Evolutionary conservation across 2,113 vertebrate genomes (phyloP).

Genomic region (Mobula hypostoma): DNA sequence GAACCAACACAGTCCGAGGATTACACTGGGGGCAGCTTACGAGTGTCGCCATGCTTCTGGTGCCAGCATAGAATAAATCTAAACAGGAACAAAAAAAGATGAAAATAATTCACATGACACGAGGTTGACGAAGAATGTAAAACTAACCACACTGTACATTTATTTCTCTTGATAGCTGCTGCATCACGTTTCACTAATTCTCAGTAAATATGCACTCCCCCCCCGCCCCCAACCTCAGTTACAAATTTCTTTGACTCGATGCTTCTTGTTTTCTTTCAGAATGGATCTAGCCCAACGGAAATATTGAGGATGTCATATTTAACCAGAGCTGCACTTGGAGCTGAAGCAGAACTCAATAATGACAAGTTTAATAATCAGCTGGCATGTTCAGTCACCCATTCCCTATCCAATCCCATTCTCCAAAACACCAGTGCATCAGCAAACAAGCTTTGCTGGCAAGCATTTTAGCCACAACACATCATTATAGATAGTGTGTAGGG

Average conservation of each 20-base stretch:
- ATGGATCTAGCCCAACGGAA: neutral
- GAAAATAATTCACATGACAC: neutral
- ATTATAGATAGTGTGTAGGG: neutral
- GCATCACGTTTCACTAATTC: neutral
- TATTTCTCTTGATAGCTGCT: neutral
- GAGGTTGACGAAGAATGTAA: neutral
- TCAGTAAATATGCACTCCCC: neutral
- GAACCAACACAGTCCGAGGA: no score
- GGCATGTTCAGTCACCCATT: neutral
- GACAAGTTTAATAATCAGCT: neutral
- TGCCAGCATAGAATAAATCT: neutral
- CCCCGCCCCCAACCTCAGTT: neutral
- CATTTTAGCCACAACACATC: no score
- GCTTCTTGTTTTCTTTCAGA: neutral
- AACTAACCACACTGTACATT: neutral
- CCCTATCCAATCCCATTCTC: neutral
- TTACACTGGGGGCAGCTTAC: no score
- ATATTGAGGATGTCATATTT: neutral
- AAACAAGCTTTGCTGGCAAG: neutral
- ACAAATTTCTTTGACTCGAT: neutral
- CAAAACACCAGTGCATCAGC: neutral
- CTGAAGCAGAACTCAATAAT: neutral
- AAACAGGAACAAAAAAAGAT: neutral
- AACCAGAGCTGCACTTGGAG: neutral
- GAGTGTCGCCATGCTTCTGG: no score